Base-by-base conservation (phyloP, 2,888 invertebrate species). In the Eupithecia pulchellata region DNA sequence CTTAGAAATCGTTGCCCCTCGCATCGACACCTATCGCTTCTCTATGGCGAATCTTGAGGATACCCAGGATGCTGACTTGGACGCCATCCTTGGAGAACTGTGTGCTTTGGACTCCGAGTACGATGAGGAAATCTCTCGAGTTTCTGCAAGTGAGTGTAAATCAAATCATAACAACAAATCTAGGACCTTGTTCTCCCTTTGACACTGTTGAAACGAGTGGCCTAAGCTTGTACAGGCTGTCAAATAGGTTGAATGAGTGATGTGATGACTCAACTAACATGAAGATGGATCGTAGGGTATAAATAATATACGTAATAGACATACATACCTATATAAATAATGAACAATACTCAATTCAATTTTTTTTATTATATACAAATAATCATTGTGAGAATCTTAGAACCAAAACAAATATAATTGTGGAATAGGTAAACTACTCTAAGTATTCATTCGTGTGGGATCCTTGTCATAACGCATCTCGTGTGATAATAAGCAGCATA, bases 11-110 rank as follows among this genome's bases (percentile, higher is more conserved):
- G 96, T 97, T 71, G 96, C 97, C n/a, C 97, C 97, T 61, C 92
- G 98, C 78, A 98, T 98, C 82, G 98, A 98, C 93, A 97, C 97
- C 74, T 98, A 98, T 91, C 96, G 99, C 83, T 98, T 98, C 91
- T 98, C 98, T 66, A 98, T 98, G 98, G 98, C 98, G 65, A 99
- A 98, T 91, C 95, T 99, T 67, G 98, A 99, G 94, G 99, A 99
- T 91, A 98, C 98, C 29, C 98, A 98, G 87, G 99, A 99, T 91
- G 98, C 98, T 65, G 99, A 99, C 92, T 95, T 99, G 88, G 99
- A 99, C 90, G 99, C 99, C 70, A 99, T 99, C 82, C 95, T 99
- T 73, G 99, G 98, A 52, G 99, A 99, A 89, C 95, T 99, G 67
- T 98, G 98, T 90, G 98, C 99, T 66, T 95, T 99, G 79, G 99